Evolutionary conservation across 2,888 invertebrate genomes (phyloP), one percentile per base, ranked within the genome.

Genomic region (Andrena praecox): DNA sequence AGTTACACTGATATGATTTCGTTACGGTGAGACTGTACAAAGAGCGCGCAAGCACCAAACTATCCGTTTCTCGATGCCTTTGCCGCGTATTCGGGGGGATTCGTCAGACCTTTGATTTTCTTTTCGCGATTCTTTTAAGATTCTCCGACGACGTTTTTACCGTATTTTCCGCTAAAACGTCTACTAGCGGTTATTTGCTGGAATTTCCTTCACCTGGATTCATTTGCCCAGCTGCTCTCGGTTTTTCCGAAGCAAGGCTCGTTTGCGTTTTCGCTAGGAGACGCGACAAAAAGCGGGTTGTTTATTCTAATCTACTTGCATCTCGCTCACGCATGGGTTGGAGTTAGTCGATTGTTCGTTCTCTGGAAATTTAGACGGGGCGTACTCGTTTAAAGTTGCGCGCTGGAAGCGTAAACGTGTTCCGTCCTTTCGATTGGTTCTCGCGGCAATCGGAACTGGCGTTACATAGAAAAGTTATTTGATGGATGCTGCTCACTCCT

Each of bases 1-100:
- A 83, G 86, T 90, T 90, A 91, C 91, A 91, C 85, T 91, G 91
- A 91, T 91, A 91, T 91, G 91, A 77, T 87, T 89, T 85, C 76
- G 83, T 84, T 87, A 88, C 80, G 84, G 77, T 85, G 75, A 86
- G 82, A 89, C 85, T 89, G 86, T 89, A 85, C 85, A 87, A 85
- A 82, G 71, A 79, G 77, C 79, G 82, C 79, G 75, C 77, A 83
- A 82, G 79, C 85, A 81, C 79, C 77, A 80, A 52, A 66, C 77
- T 80, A 62, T 73, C 75, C 56, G 66, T 82, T 76, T 80, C 63
- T 85, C 80, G 63, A 27, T 77, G 52, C 54, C 60, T 76, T 54
- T 35, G 50, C 35, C 29, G 48, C 50, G n/a, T n/a, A 33, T 68
- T 52, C 60, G 52, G 62, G 62, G 42, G 27, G 16, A 74, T 31